phyloP scores from a whole-genome alignment of 2,113 vertebrate genomes.

The Bucco capensis region DNA sequence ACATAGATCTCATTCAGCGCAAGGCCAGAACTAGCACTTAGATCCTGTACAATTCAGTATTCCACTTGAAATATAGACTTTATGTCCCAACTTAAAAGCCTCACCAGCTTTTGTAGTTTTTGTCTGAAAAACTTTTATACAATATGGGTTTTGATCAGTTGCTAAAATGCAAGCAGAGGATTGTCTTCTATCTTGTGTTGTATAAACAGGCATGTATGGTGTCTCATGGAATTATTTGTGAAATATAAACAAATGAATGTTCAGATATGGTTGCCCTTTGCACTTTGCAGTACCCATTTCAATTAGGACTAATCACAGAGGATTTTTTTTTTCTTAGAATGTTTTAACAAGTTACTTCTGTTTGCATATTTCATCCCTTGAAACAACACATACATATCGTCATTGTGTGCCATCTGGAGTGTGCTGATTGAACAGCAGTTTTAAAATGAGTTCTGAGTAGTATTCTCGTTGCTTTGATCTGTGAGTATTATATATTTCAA shows the following conservation, averaged over 20 bases:
- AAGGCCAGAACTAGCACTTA: not conserved
- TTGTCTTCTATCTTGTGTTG: not conserved
- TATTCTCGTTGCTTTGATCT: conserved; percentile 46
- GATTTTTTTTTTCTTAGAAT: not conserved
- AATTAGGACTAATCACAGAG: not conserved
- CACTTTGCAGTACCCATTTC: not conserved
- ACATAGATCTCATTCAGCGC: not conserved
- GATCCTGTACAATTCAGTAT: not conserved
- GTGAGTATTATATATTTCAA: not conserved
- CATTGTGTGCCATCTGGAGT: conserved; percentile 80
- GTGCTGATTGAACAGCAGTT: conserved; percentile 71
- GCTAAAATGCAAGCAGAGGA: not conserved
- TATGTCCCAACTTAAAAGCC: not conserved
- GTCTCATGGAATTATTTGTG: not conserved
- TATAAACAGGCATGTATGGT: not conserved
- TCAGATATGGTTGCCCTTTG: not conserved
- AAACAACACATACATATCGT: conserved; percentile 64
- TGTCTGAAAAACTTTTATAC: not conserved
- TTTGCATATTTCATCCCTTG: conserved; percentile 62
- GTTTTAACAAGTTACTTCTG: conserved; percentile 62
- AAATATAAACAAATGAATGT: not conserved
- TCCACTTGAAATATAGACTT: not conserved
- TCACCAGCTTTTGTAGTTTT: not conserved
- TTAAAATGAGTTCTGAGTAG: conserved; percentile 54
- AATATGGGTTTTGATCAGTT: not conserved